Base-by-base conservation (phyloP, 2,113 vertebrate genomes). In the Spizaetus ornatus region DNA sequence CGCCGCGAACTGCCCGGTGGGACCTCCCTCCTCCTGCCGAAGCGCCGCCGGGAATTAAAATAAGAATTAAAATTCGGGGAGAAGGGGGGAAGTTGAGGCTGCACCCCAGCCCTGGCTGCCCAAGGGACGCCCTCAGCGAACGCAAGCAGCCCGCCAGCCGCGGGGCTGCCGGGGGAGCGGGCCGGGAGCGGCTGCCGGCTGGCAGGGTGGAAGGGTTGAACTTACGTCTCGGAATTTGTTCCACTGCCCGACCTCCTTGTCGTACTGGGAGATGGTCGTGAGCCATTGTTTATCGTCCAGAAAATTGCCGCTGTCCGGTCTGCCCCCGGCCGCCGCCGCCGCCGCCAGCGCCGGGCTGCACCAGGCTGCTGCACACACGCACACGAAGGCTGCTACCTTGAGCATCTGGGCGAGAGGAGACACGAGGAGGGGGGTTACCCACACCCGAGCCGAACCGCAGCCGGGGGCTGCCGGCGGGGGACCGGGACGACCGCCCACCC, bases 191-290 rank as follows among this genome's bases (percentile, higher is more conserved):
- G 82, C 65, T 48, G 59, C 17, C 53, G 62, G 84, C 50, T 1
- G 52, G 45, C 43, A 47, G 59, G 45, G 18, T 29, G 13, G 16
- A 45, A 74, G 20, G 23, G 58, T 32, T 13, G 13, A 82, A 99
- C 99, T 99, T 98, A 99, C 99, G 97, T 99, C 99, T 98, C 99
- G 98, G 97, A 99, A 99, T 99, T 98, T 99, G 97, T 99, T 99
- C 99, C 99, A 99, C 97, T 99, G 99, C 43, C 98, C 99, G 38
- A 97, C 98, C 95, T 98, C 98, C 97, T 98, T 97, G 97, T 98
- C 98, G 36, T 98, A 98, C 90, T 98, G 98, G 15, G 98, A 98
- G 95, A 98, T 83, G 3, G 98, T 98, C 18, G 98, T 98, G 88
- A 99, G 99, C 99, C 99, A 99, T 98, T 98, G 98, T 96, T 99